Evolutionary conservation across 2,888 invertebrate genomes (phyloP).

Genomic region (Dastarcus helophoroides): DNA sequence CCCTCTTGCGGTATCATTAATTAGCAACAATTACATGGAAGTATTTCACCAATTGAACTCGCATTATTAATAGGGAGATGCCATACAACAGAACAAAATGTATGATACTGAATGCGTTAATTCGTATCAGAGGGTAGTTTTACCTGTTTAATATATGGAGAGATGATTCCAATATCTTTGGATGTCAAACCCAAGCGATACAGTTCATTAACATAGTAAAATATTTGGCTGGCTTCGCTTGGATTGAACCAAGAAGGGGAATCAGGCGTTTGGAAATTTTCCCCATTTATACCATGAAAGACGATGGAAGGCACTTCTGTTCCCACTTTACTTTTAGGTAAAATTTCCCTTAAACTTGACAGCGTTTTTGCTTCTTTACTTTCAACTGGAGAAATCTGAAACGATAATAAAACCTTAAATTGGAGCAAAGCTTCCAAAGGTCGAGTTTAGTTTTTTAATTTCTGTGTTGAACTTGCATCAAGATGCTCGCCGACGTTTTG

Average conservation of each 20-base stretch:
- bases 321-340: conserved; percentile 29
- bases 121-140: no score
- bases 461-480: no score
- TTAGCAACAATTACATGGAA: no score
- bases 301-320: conserved; percentile 44
- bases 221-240: conserved; percentile 59
- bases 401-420: conserved; percentile 5
- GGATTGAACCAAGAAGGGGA: conserved; percentile 87
- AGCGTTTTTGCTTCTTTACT: conserved; percentile 38
- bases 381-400: conserved; percentile 31
- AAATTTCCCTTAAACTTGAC: conserved; percentile 28
- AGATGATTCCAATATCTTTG: conserved; percentile 77
- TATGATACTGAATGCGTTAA: no score
- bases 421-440: no score
- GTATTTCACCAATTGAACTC: no score
- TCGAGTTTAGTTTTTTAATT: no score
- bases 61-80: no score
- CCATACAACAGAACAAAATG: no score
- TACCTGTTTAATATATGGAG: conserved; percentile 88
- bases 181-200: conserved; percentile 51
- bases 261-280: conserved; percentile 58
- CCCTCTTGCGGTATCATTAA: no score
- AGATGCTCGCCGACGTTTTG: no score
- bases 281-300: conserved; percentile 61
- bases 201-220: conserved; percentile 52